A percentile compares a stretch with the other conserved stretches of the same genome.
phyloP scores from a whole-genome alignment of 2,113 vertebrate species.

The Setophaga petechia region DNA sequence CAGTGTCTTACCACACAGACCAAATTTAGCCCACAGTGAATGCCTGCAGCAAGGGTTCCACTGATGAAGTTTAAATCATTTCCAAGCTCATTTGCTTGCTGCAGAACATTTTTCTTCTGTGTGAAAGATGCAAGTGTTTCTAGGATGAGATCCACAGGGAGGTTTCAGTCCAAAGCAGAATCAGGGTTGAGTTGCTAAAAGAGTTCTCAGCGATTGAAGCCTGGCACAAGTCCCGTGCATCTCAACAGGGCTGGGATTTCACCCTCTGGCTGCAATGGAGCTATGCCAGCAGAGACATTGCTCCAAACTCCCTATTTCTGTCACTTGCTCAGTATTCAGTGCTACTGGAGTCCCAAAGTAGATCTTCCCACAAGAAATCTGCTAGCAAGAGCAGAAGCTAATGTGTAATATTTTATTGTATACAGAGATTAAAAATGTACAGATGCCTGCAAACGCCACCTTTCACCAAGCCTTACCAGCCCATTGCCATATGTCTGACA shows the following conservation, averaged over 20 bases:
- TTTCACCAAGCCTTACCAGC: neutral
- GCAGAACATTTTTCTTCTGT: neutral
- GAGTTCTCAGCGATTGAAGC: neutral
- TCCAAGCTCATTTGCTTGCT: neutral
- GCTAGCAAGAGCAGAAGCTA: neutral
- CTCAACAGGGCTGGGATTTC: constrained; percentile 21
- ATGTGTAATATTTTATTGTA: neutral
- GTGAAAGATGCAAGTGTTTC: neutral
- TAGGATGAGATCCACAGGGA: neutral
- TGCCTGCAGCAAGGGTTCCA: neutral
- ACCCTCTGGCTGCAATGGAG: constrained; percentile 27
- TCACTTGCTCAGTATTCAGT: neutral
- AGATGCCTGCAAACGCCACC: neutral
- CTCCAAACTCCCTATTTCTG: neutral
- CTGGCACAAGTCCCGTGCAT: constrained; percentile 3
- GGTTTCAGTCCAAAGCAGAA: constrained; percentile 24
- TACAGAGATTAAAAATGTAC: neutral
- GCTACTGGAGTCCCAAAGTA: neutral
- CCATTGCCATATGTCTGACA: neutral
- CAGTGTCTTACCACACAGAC: neutral
- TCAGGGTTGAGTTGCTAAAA: constrained; percentile 1
- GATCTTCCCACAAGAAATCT: constrained; percentile 9
- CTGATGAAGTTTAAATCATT: neutral
- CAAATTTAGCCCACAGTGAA: neutral
- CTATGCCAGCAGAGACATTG: neutral